Base-by-base conservation (phyloP, 2,113 vertebrate species). In the Bubalus kerabau region DNA sequence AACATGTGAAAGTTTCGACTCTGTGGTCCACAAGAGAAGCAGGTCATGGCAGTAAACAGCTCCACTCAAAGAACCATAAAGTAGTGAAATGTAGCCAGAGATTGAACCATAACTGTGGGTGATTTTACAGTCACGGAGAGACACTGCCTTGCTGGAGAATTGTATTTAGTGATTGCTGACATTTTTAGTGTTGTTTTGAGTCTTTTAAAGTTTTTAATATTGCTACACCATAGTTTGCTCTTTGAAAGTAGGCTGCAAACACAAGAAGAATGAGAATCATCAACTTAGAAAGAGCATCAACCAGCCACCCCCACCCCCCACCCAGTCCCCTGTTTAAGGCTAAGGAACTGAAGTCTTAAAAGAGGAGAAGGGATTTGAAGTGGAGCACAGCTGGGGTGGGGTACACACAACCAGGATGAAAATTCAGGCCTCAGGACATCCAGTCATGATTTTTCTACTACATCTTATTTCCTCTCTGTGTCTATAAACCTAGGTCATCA, bases 171-270 rank as follows among this genome's bases (percentile, higher is more conserved):
- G 43, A 83, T 8, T 23, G 15, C 28, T 52, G n/a, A 76, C 30
- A 28, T 40, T 62, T 94, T 71, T 32, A 59, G 2, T 56, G 32
- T 59, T 86, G 32, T 54, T 59, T 54, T 46, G 62, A 76, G 60
- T 87, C 74, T 92, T 78, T 59, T 80, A 48, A 96, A 54, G 5
- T 90, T 54, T 81, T 52, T 57, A 89, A 16, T 30, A 82, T 24
- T 67, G 24, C 24, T 48, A 24, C 3, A 50, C 6, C 19, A 54
- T 28, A 32, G 57, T 62, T 40, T 59, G 43, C 80, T 86, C 52
- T 59, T 90, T 92, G 15, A 83, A 67, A 92, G 67, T 28, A 7
- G 54, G 71, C 24, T 83, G 13, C 14, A 76, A 89, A 85, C 30
- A 54, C 23, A 71, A 74, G 60, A 95, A 71, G 32, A 90, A 81